phyloP scores from a whole-genome alignment of 92 coral and sea anemone genomes.

The Porites cylindrica region DNA sequence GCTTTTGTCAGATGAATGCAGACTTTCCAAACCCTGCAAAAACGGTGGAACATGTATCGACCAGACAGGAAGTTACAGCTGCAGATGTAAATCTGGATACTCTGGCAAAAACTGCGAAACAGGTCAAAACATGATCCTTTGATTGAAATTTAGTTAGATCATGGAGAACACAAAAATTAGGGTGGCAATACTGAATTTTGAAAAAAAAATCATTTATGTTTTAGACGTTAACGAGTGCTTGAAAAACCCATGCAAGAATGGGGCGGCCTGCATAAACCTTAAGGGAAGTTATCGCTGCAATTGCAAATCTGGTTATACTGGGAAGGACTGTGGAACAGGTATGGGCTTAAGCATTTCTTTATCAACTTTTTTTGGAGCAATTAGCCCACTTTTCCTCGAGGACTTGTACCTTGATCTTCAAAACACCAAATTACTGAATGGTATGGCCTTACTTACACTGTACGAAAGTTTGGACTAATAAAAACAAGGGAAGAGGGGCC shows the following conservation, averaged over 20 bases:
- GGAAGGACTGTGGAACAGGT: background rate
- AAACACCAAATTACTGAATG: too few species aligned
- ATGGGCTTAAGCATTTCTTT: too few species aligned
- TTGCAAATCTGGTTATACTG: slow-evolving; percentile 7
- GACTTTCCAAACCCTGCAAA: slow-evolving; percentile 8
- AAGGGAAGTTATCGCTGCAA: slow-evolving; percentile 51
- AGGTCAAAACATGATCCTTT: background rate
- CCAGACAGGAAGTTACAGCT: background rate
- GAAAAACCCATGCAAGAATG: slow-evolving; percentile 41
- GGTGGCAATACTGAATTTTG: too few species aligned
- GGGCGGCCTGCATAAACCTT: slow-evolving; percentile 69
- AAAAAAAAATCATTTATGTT: slow-evolving; percentile 2
- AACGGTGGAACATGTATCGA: slow-evolving; percentile 28
- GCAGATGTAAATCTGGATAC: slow-evolving; percentile 27
- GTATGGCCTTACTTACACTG: too few species aligned
- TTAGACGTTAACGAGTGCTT: slow-evolving; percentile 78
- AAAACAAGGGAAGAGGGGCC: too few species aligned
- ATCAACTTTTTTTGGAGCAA: too few species aligned
- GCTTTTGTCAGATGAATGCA: slow-evolving; percentile 17
- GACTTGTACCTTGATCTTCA: too few species aligned
- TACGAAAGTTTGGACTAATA: too few species aligned
- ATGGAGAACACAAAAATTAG: background rate
- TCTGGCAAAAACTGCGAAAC: slow-evolving; percentile 16
- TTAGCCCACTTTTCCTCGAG: too few species aligned
- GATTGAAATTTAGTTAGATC: background rate